A percentile compares a stretch with the other conserved stretches of the same genome.
phyloP scores from a whole-genome alignment of 2,888 invertebrate genomes.

The Pyrgus malvae region DNA sequence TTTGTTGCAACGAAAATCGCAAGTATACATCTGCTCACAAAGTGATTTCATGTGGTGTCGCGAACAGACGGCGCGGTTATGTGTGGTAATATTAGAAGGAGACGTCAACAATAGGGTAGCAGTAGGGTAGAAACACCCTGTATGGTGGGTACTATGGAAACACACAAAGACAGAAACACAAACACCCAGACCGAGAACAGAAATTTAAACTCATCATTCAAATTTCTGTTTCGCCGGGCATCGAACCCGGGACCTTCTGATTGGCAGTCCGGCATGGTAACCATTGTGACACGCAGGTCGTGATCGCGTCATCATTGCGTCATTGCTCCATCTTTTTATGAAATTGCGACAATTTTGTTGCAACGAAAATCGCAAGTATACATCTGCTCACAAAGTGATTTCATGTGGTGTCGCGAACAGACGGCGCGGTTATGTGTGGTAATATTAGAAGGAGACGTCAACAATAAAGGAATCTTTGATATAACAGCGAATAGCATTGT shows the following conservation, averaged over 20 bases:
- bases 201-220: too few species aligned
- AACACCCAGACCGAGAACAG: too few species aligned
- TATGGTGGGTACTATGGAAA: too few species aligned
- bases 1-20: slow-evolving; percentile 35
- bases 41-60: slow-evolving; percentile 54
- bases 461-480: slow-evolving; percentile 38
- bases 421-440: slow-evolving; percentile 40
- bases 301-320: too few species aligned
- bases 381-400: slow-evolving; percentile 37
- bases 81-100: slow-evolving; percentile 34
- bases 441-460: slow-evolving; percentile 33
- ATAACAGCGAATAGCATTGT: slow-evolving; percentile 15
- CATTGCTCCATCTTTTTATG: neutral
- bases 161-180: too few species aligned
- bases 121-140: too few species aligned
- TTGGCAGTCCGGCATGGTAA: too few species aligned
- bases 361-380: slow-evolving; percentile 39
- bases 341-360: slow-evolving; percentile 5
- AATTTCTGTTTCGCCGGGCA: too few species aligned
- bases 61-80: slow-evolving; percentile 46
- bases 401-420: slow-evolving; percentile 58
- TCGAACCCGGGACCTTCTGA: too few species aligned
- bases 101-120: slow-evolving; percentile 42
- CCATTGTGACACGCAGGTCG: too few species aligned
- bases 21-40: slow-evolving; percentile 37